Evolutionary conservation across 2,113 vertebrate species (phyloP), one percentile per base, ranked within the genome.

Genomic region (Perccottus glenii): DNA sequence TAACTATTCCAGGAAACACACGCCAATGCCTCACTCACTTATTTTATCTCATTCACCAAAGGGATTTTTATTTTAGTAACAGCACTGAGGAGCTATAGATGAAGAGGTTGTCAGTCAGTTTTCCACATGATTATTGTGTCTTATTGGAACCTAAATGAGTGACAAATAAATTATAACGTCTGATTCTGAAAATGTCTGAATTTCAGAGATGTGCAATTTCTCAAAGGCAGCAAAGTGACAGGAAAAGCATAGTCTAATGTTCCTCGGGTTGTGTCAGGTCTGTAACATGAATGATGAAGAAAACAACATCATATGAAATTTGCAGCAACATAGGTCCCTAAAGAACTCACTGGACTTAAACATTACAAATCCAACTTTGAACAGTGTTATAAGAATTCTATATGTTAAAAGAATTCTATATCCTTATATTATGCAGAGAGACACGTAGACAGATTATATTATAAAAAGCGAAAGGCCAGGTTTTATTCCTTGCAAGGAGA

Each of bases 211-310:
- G 12, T 42, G 45, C 48, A 27, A 27, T 27, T 27, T 27, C 19
- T 27, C 19, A 27, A 27, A 27, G 19, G 19, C 19, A 27, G 19
- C 19, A 12, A 45, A 43, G 9, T 64, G 70, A 60, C 68, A 65
- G 73, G 38, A 65, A 51, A 70, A 52, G 44, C 45, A 63, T 47
- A 51, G 64, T 33, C 50, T 62, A 42, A 70, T 67, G 43, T 16
- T 74, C 48, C 19, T 44, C 60, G 46, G 48, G 9, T 38, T 42
- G 12, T 61, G 63, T 27, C 19, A 27, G 19, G 19, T 27, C 19
- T 27, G 19, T 27, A 27, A 27, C 19, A 27, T 27, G 19, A 3
- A 27, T 27, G 19, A 27, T 27, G 19, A 27, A 27, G 3, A 27
- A 3, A 27, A 27, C 19, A 27, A 27, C 19, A 3, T 27, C 19